Base-by-base conservation (phyloP, 2,113 vertebrate genomes). In the Syngnathus scovelli region DNA sequence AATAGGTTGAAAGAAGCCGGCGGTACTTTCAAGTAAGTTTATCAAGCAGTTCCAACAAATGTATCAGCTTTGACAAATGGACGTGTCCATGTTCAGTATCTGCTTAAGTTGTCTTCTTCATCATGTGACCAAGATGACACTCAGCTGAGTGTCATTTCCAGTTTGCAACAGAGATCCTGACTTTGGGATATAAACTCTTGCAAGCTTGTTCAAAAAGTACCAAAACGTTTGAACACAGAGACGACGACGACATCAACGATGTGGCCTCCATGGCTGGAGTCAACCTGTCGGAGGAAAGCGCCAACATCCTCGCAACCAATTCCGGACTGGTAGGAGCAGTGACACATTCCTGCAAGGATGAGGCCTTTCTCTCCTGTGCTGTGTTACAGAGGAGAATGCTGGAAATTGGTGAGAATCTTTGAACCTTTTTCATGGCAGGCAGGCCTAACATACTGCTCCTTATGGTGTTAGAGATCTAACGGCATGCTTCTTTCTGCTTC, bases 251-350 rank as follows among this genome's bases (percentile, higher is more conserved):
- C 89, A 96, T 99, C 79, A 98, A 98, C 1, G 97, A 99, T 1
- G 97, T 99, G 67, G 95, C 96, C 0, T 98, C 96, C 2, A 98
- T 98, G 97, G 96, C 97, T 0, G 97, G 97, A 55, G 97, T 98
- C 23, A 98, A 97, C 87, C 85, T 99, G 7, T 95, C 94, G 0
- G 97, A 99, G 84, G 97, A 99, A 84, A 99, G 93, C 1, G 96
- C 94, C 4, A 92, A 95, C 18, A 99, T 98, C 88, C 79, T 99
- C 71, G 96, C 96, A 68, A 98, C 95, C 44, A 98, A 95, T 86
- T 99, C 96, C 0, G 94, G 95, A 58, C 69, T 98, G 8, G 95
- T 98, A 70, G 97, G 97, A 66, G 92, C 93, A 0, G 90, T 99
- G 83, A 99, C 95, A 2, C 90, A 93, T 74, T 99, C 97, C 54